Percentiles rank a stretch among this genome's conserved stretches.
phyloP scores from a whole-genome alignment of 2,888 invertebrate genomes.

The Pseudococcus jackbeardsleyi region DNA sequence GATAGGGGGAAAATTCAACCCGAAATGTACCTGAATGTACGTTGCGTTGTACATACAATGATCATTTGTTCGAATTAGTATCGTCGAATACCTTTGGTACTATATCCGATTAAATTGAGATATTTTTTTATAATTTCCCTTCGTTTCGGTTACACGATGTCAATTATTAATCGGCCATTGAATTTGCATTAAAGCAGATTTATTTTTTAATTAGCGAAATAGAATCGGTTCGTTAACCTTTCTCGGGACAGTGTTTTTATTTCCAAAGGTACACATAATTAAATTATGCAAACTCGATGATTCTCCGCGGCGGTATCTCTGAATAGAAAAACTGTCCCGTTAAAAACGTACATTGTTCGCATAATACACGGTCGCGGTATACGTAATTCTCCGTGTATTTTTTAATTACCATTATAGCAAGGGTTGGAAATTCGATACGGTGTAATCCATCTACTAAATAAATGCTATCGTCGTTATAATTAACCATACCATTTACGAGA shows the following conservation, averaged over 20 bases:
- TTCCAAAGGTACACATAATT: neutral
- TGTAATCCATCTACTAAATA: slow-evolving; percentile 40
- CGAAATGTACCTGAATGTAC: too few species aligned
- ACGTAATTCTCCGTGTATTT: neutral
- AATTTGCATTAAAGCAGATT: slow-evolving; percentile 18
- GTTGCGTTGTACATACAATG: too few species aligned
- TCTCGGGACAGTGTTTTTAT: neutral
- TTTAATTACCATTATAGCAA: slow-evolving; percentile 5
- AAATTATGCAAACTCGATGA: slow-evolving; percentile 22
- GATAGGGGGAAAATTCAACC: too few species aligned
- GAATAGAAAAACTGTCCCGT: neutral
- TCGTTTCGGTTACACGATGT: neutral
- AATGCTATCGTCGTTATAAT: slow-evolving; percentile 18
- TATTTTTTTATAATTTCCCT: neutral
- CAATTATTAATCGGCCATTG: neutral
- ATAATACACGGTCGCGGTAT: too few species aligned
- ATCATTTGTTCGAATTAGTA: too few species aligned
- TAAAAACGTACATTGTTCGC: neutral
- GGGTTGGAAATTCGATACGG: slow-evolving; percentile 13
- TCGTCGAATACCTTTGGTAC: neutral
- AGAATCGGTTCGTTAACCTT: slow-evolving; percentile 10
- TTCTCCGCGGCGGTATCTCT: neutral
- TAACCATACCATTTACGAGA: neutral
- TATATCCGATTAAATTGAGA: neutral
- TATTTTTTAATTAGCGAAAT: slow-evolving; percentile 22